phyloP scores from a whole-genome alignment of 1,140 invertebrate species.

The Zaprionus kolodkinae region DNA sequence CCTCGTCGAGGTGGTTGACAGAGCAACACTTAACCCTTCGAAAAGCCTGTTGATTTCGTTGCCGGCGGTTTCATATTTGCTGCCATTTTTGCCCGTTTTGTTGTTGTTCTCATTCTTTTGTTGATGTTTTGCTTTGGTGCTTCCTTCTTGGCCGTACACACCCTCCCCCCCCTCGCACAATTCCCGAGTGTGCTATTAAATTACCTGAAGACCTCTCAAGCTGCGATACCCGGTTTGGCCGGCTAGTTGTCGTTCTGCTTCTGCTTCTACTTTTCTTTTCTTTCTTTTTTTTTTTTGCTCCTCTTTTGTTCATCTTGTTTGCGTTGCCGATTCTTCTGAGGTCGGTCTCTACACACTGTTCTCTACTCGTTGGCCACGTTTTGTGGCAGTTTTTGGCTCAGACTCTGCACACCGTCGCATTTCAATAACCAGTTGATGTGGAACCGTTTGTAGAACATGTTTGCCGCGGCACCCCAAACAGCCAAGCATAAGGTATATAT shows the following conservation, averaged over 20 bases:
- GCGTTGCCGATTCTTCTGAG: conserved; percentile 39
- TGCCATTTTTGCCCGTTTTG: conserved; percentile 1
- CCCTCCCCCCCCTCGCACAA: background rate
- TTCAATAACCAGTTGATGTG: conserved; percentile 68
- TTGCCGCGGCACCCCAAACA: conserved; percentile 46
- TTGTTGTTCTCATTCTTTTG: conserved; percentile 18
- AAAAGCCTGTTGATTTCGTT: conserved; percentile 3
- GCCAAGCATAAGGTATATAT: conserved; percentile 57
- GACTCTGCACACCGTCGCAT: conserved; percentile 8
- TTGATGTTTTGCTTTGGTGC: conserved; percentile 44
- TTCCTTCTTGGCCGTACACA: conserved; percentile 12
- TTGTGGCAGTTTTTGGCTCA: conserved; percentile 25
- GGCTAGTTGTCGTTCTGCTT: conserved; percentile 27
- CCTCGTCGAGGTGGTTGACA: background rate
- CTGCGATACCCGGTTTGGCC: conserved; percentile 52
- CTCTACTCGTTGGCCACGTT: conserved; percentile 24
- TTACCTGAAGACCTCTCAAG: conserved; percentile 29
- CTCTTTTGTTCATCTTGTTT: conserved; percentile 28
- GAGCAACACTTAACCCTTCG: conserved; percentile 35
- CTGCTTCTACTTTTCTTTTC: conserved; percentile 21
- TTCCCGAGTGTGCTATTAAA: conserved; percentile 15
- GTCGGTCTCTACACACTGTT: conserved; percentile 10
- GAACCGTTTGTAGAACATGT: conserved; percentile 71
- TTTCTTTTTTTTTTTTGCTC: conserved; percentile 32
- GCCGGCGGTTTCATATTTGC: conserved; percentile 31